phyloP scores from a whole-genome alignment of 2,113 vertebrate genomes.

The Cervus canadensis region DNA sequence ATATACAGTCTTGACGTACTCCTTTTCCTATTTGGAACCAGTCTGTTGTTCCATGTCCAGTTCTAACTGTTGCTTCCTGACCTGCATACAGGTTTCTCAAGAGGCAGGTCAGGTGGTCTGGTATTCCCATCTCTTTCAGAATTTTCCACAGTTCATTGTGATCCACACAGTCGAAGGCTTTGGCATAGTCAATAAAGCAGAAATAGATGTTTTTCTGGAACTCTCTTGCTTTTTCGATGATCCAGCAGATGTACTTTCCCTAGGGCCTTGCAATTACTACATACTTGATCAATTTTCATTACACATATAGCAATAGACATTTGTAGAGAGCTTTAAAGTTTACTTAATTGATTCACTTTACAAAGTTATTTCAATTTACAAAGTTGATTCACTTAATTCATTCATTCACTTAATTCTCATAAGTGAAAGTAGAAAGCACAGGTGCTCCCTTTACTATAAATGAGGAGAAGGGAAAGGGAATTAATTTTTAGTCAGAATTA shows the following conservation, averaged over 20 bases:
- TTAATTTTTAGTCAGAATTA: neutral
- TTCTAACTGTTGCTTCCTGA: no score
- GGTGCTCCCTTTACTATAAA: neutral
- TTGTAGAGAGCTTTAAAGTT: neutral
- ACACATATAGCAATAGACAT: neutral
- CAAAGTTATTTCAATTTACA: neutral
- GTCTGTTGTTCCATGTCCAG: no score
- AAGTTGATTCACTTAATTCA: neutral
- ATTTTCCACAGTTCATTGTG: no score
- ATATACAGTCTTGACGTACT: no score
- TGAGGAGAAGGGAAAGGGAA: neutral
- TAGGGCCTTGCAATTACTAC: neutral
- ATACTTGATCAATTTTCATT: neutral
- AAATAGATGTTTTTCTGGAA: no score
- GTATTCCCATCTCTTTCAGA: no score
- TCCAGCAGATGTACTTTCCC: neutral
- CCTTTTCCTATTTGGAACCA: no score
- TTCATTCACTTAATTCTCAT: neutral
- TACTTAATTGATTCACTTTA: neutral
- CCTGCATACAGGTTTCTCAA: no score
- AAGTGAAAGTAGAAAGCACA: conserved; percentile 9
- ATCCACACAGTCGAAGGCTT: no score
- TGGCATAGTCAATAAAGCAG: no score
- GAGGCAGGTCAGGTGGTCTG: no score
- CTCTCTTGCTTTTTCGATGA: no score